A percentile compares a stretch with the other conserved stretches of the same genome.
Evolutionary conservation across 2,113 vertebrate species (phyloP).

Genomic region (Propithecus coquereli): DNA sequence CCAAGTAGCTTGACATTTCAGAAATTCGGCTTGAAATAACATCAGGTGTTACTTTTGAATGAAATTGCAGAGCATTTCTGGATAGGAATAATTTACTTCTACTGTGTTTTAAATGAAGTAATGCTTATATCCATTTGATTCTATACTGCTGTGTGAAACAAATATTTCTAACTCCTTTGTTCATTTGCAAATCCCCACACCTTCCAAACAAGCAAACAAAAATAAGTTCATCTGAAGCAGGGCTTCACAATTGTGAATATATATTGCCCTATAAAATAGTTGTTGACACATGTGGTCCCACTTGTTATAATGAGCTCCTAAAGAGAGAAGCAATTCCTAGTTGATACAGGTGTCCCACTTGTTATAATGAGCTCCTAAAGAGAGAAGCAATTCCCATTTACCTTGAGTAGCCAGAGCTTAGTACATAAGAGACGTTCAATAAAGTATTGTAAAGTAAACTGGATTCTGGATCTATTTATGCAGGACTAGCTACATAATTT

Average conservation of each 20-base stretch:
- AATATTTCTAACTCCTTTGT: background rate
- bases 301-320: background rate
- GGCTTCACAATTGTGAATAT: background rate
- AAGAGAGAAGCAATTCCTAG: background rate
- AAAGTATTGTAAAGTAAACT: background rate
- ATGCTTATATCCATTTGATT: background rate
- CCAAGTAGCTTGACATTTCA: background rate
- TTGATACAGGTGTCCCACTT: background rate
- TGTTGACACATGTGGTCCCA: background rate
- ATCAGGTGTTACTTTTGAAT: background rate
- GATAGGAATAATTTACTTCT: background rate
- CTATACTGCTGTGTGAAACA: background rate
- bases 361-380: background rate
- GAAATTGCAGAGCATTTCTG: background rate
- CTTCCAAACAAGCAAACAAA: background rate
- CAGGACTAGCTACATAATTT: background rate
- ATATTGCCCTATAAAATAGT: background rate
- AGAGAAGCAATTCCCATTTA: background rate
- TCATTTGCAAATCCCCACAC: background rate
- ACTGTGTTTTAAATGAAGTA: background rate
- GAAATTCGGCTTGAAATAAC: slow-evolving; percentile 26
- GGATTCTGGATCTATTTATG: background rate
- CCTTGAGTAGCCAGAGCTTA: background rate
- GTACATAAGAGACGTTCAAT: background rate
- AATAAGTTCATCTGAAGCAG: background rate